phyloP scores from a whole-genome alignment of 1,140 invertebrate species.

The Hycleus phaleratus region DNA sequence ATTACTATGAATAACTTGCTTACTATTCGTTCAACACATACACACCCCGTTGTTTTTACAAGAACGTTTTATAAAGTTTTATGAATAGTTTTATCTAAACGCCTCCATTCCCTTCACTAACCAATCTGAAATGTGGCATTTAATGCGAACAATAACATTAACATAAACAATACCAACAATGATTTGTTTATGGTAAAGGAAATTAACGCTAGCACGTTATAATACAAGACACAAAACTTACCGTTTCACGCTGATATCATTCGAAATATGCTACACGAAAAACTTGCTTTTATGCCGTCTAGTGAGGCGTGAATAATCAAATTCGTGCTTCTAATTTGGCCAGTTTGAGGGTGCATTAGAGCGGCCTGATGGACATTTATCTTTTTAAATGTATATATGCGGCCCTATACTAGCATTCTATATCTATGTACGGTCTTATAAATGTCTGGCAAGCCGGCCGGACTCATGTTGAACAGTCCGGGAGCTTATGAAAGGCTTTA shows the following conservation, averaged over 20 bases:
- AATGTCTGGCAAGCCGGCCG: too few relatives aligned
- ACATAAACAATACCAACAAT: conserved; percentile 16
- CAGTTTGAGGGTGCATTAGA: too few relatives aligned
- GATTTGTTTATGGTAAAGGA: conserved; percentile 19
- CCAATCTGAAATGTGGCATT: conserved; percentile 8
- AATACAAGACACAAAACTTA: too few relatives aligned
- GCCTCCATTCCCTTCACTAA: background rate
- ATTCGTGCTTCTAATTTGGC: too few relatives aligned
- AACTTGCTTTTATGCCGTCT: too few relatives aligned
- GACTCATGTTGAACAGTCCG: conserved; percentile 1
- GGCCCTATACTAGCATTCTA: background rate
- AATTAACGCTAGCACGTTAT: conserved; percentile 12
- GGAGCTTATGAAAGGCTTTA: conserved; percentile 16
- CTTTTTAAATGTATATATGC: too few relatives aligned
- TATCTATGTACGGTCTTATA: too few relatives aligned
- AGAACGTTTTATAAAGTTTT: conserved; percentile 17
- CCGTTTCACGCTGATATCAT: too few relatives aligned
- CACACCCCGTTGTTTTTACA: too few relatives aligned
- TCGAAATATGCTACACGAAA: too few relatives aligned
- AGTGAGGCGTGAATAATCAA: too few relatives aligned
- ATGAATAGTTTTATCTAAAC: conserved; percentile 16
- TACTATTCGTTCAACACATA: conserved; percentile 15
- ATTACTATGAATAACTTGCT: conserved; percentile 29
- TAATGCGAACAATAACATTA: conserved; percentile 14
- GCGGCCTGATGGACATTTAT: too few relatives aligned